A percentile compares a stretch with the other conserved stretches of the same genome.
Evolutionary conservation across 2,888 invertebrate genomes (phyloP).

Genomic region (Pasiphila rectangulata): DNA sequence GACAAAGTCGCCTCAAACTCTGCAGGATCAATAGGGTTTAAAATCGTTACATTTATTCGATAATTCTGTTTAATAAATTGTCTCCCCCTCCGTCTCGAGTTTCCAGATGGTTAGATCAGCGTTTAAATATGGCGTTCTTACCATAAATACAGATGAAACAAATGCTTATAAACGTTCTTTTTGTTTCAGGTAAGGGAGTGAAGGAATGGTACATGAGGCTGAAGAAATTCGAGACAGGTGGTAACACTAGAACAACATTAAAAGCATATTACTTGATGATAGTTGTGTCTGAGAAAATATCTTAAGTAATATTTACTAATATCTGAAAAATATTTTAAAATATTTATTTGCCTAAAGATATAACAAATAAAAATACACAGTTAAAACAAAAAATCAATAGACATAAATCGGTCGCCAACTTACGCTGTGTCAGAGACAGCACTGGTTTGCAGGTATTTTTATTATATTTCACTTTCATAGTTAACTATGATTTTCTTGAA

Average conservation of each 20-base stretch:
- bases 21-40: constrained; percentile 23
- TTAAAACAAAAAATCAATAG: too few species aligned
- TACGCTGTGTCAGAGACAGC: too few species aligned
- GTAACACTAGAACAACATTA: not conserved
- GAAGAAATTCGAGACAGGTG: not conserved
- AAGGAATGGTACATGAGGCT: not conserved
- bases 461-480: too few species aligned
- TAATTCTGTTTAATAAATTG: constrained; percentile 57
- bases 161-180: constrained; percentile 28
- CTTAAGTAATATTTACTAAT: too few species aligned
- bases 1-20: not conserved
- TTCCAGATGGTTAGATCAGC: constrained; percentile 64
- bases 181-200: constrained; percentile 54
- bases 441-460: too few species aligned
- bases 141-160: constrained; percentile 30
- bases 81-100: constrained; percentile 47
- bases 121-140: constrained; percentile 56
- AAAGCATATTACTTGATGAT: not conserved
- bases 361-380: too few species aligned
- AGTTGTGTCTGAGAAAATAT: too few species aligned
- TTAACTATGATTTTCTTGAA: too few species aligned
- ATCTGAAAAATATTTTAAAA: too few species aligned
- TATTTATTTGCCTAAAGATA: too few species aligned
- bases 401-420: too few species aligned
- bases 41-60: constrained; percentile 36